Base-by-base conservation (phyloP, 2,888 invertebrate species). In the Phalangium opilio region DNA sequence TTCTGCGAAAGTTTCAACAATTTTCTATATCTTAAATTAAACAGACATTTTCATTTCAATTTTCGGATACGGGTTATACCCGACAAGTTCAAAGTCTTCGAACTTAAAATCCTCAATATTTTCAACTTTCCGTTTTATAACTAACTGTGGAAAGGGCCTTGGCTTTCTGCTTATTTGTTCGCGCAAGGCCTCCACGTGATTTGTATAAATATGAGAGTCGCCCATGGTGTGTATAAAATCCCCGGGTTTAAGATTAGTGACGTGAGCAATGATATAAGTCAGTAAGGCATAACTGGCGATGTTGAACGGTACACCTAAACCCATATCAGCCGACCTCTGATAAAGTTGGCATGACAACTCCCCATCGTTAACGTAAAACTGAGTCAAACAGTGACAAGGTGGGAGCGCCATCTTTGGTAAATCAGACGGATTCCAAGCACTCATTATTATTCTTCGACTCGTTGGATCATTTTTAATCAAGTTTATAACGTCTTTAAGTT, bases 231-330 rank as follows among this genome's bases (percentile, higher is more conserved):
- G 93, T 2, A 96, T 73, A 63, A 98, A 90, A 55, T 95, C 93
- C 33, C 86, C 90, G 43, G 90, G 78, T 81, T 89, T 79, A 40
- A 93, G 71, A 41, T 78, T 79, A n/a, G 90, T 89, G 17, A 96
- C 76, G 62, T 93, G 86, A 19, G 96, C 95, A 55, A 96, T 81
- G 90, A 98, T 93, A 60, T 81, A 82, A 2, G 91, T 93, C 3
- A 96, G 73, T 21, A 96, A 66, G 1, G 95, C 77, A 68, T 96
- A 98, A 59, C 93, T 93, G 43, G 96, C 95, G 58, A 98, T 90
- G 67, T 96, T 96, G 66, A 96, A 96, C 11, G 95, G 95, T 0
- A 95, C 91, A n/a, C 96, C 96, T 2, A 96, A 72, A 41, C 73
- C 73, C 82, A 96, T 86, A 64, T 98, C 96, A 7, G 90, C 96